These are phyloP conservation scores for Merops nubicus DNA, from an alignment of 2,113 vertebrate genomes.

Conservation along the genomic window DNA sequence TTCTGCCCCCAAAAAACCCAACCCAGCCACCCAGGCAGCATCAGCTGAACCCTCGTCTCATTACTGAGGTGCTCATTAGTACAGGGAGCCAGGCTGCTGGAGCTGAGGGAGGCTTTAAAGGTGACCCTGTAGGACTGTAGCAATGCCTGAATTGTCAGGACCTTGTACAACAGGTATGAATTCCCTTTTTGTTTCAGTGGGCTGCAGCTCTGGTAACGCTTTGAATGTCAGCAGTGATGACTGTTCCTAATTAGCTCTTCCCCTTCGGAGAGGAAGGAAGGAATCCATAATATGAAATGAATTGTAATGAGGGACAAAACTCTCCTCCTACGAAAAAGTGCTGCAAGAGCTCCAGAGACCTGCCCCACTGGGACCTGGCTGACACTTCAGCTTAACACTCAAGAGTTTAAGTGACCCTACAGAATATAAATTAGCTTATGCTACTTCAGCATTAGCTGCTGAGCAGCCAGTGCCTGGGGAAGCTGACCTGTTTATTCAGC, in stretches of 20 bases:
- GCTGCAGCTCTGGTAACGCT: not conserved
- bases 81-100: not conserved
- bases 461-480: not conserved
- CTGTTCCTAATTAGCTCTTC: conserved; percentile 27
- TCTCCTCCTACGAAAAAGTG: not conserved
- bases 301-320: not conserved
- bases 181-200: not conserved
- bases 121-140: not conserved
- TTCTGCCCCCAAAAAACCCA: not conserved
- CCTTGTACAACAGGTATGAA: not conserved
- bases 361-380: not conserved
- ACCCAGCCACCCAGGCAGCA: not conserved
- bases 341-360: not conserved
- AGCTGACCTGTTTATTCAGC: conserved; percentile 15
- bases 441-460: not conserved
- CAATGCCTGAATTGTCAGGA: not conserved
- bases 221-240: not conserved
- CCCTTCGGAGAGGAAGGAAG: conserved; percentile 8
- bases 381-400: conserved; percentile 27
- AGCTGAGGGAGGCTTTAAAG: not conserved
- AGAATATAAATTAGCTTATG: conserved; percentile 43
- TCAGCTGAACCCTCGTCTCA: not conserved
- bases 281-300: not conserved
- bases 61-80: too few relatives aligned
- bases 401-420: conserved; percentile 13